Evolutionary conservation across 2,888 invertebrate species (phyloP), one percentile per base, ranked within the genome.

Genomic region (Caenorhabditis doughertyi): DNA sequence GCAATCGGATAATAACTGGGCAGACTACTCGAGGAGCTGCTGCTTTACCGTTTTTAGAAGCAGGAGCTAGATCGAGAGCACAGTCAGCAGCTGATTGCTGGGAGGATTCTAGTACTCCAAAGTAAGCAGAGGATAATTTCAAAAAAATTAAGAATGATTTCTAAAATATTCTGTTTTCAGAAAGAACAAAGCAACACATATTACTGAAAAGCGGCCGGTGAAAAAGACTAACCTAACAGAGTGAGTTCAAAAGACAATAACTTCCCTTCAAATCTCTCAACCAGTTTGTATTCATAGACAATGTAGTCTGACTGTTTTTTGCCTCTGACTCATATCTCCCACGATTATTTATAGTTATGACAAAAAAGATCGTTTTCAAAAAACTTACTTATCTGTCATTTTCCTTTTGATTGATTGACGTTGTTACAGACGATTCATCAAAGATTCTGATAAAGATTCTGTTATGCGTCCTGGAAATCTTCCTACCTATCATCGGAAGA

Each of bases 101-200:
- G 39, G 74, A 70, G 13, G 74, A 74, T 16, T 16, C 74, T 0
- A 56, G 27, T 27, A 39, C 42, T 0, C 25, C 39, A n/a, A 64
- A 56, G 70, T 70, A 16, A 44, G 70, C n/a, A n/a, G n/a, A n/a
- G n/a, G n/a, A n/a, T n/a, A n/a, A n/a, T n/a, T n/a, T n/a, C 16
- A 16, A 16, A 27, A 9, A 13, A 5, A 18, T 18, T 9, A 47
- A 53, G 16, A 32, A 21, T 49, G 5, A 16, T 7, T 55, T 29
- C 29, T 25, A n/a, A 9, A 1, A 29, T 3, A 13, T 58, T 35
- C 23, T 39, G 1, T 4, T 39, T 58, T n/a, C 42, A 77, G 76
- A 27, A 62, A 67, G 27, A 51, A 79, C 56, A 83, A 83, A 35
- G 65, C 62, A 13, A 79, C 83, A 51, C 83, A 79, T n/a, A n/a